Base-by-base conservation (phyloP, 2,113 vertebrate genomes). In the Neopipo cinnamomea region DNA sequence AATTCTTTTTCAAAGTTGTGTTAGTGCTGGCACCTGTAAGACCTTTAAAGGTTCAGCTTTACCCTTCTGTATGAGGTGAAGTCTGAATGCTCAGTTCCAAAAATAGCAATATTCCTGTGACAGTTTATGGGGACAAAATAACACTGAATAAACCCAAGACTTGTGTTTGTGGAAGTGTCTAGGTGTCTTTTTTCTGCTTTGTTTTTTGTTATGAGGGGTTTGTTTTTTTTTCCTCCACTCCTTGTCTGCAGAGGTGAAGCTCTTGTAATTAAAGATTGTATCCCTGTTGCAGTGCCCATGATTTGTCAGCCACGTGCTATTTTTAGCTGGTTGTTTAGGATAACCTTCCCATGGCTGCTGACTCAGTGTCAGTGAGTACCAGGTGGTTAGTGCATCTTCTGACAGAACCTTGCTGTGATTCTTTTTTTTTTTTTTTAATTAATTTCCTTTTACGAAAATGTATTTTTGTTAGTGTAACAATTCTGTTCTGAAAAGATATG, bases 341-440 rank as follows among this genome's bases (percentile, higher is more conserved):
- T 96, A 95, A 94, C 90, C 93, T 96, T 95, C 78, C 85, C 27
- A 4, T 90, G 90, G 90, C 88, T 92, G 94, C 80, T 96, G 76
- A 80, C 59, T 95, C 71, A 47, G 73, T 81, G 49, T 55, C 77
- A 85, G 59, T 50, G 88, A 74, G 59, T 88, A 83, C 93, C 88
- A 96, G 91, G 58, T 95, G 88, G 42, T 83, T 74, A 80, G 39
- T 83, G 75, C 82, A 88, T 85, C 82, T 82, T 89, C 84, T 59
- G 63, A 61, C 41, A 88, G 46, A 89, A 85, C 59, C 71, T 89
- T 62, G 44, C 44, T 89, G 56, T n/a, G 67, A 61, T 53, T 49
- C 7, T 16, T 24, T 23, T 31, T 4, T 2, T 16, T 24, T 23
- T 31, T 4, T 2, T 42, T 22, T 14, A 27, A 56, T 91, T 31